Percentiles rank a stretch among this genome's conserved stretches.
These are phyloP conservation scores for Piscicola geometra DNA, from an alignment of 2,888 invertebrate genomes.

Conservation along the genomic window DNA sequence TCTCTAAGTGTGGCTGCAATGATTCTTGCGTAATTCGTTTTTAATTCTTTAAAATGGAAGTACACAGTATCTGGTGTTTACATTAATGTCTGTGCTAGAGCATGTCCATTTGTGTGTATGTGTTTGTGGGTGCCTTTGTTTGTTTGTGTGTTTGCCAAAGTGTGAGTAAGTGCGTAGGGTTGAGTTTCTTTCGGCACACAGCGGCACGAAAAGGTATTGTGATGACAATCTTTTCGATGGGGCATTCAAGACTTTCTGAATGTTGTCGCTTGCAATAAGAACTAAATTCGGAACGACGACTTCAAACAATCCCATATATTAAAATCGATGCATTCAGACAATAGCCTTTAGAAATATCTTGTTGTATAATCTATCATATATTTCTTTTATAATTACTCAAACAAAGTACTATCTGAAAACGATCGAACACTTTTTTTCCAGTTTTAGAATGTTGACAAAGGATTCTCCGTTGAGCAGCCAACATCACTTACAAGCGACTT, in stretches of 20 bases:
- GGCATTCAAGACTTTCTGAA: too few species aligned
- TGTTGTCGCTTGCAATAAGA: too few species aligned
- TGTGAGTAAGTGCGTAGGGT: constrained; percentile 14
- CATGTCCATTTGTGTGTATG: neutral
- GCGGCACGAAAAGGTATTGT: too few species aligned
- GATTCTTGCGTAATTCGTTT: neutral
- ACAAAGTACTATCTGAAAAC: too few species aligned
- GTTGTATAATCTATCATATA: too few species aligned
- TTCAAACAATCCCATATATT: too few species aligned
- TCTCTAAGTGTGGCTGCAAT: neutral
- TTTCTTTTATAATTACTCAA: too few species aligned
- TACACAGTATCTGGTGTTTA: constrained; percentile 14
- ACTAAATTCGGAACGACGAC: too few species aligned
- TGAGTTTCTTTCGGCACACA: too few species aligned
- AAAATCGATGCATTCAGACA: too few species aligned
- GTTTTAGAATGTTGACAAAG: neutral
- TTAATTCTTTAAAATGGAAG: neutral
- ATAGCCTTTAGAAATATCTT: too few species aligned
- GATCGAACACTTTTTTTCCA: neutral
- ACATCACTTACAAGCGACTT: neutral
- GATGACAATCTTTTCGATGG: too few species aligned
- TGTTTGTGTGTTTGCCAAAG: constrained; percentile 1
- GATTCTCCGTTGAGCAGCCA: neutral
- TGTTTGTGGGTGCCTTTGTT: neutral
- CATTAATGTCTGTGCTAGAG: constrained; percentile 7